phyloP scores from a whole-genome alignment of 53 echinoderm and acorn worm genomes.

The Luidia sarsii region DNA sequence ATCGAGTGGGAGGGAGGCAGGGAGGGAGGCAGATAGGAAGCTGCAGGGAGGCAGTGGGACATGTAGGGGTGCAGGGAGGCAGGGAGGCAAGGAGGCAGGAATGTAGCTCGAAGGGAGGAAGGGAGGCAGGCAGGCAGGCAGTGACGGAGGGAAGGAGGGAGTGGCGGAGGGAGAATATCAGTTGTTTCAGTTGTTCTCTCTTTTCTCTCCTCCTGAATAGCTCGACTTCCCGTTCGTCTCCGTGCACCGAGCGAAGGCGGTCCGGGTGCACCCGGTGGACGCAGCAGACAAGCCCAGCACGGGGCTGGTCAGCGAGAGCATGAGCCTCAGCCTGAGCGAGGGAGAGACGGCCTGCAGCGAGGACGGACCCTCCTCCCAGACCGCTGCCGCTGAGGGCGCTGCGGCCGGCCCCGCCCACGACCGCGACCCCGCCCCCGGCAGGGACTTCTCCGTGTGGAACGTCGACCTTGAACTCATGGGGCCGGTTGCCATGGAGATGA shows the following conservation, averaged over 20 bases:
- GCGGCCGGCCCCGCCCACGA: not conserved
- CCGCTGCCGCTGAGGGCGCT: not conserved
- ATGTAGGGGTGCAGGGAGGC: too few relatives aligned
- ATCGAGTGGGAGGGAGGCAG: too few relatives aligned
- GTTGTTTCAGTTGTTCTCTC: not conserved
- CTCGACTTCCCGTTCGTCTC: constrained; percentile 75
- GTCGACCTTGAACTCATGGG: constrained; percentile 65
- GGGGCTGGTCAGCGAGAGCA: constrained; percentile 1
- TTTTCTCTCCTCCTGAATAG: constrained; percentile 5
- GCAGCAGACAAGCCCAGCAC: constrained; percentile 34
- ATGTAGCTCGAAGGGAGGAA: too few relatives aligned
- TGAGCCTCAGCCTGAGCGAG: not conserved
- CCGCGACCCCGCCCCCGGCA: not conserved
- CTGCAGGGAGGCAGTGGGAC: too few relatives aligned
- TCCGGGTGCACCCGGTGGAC: constrained; percentile 52
- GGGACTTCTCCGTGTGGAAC: constrained; percentile 67
- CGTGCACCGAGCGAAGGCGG: constrained; percentile 58
- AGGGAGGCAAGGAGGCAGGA: too few relatives aligned
- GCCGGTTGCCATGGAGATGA: constrained; percentile 62
- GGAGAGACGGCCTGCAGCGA: constrained; percentile 16
- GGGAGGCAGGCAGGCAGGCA: too few relatives aligned
- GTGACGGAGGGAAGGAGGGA: too few relatives aligned
- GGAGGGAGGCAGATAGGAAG: too few relatives aligned
- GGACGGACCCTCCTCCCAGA: constrained; percentile 19
- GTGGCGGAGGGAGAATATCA: too few relatives aligned